Conservation (phyloP, 2,797 vertebrate species). For the Pantherophis alleghaniensis region DNA sequence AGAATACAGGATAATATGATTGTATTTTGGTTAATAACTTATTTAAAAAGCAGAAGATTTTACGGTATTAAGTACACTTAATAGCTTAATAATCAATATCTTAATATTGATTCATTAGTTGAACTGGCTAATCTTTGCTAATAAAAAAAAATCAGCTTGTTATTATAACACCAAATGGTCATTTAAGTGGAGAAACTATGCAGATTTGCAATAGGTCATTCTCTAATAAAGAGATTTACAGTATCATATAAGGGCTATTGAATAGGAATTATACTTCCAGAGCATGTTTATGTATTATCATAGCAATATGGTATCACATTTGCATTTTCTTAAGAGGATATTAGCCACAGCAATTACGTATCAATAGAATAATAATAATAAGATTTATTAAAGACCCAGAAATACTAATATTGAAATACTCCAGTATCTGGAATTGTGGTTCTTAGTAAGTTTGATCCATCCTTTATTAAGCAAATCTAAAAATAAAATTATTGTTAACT, state of each 20-base stretch:
- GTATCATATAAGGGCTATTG: slow-evolving; percentile 72
- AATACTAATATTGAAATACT: slow-evolving; percentile 19
- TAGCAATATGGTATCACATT: slow-evolving; percentile 75
- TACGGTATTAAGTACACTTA: slow-evolving; percentile 47
- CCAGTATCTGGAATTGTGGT: slow-evolving; percentile 37
- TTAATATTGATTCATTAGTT: slow-evolving; percentile 68
- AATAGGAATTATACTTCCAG: slow-evolving; percentile 75
- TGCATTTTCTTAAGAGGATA: slow-evolving; percentile 77
- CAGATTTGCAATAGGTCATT: slow-evolving; percentile 71
- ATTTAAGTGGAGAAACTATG: slow-evolving; percentile 73
- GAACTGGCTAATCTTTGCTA: slow-evolving; percentile 75
- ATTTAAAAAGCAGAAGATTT: slow-evolving; percentile 59
- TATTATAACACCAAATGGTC: slow-evolving; percentile 72
- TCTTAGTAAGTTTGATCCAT: slow-evolving; percentile 50
- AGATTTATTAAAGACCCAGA: slow-evolving; percentile 69
- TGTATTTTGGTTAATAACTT: slow-evolving; percentile 58
- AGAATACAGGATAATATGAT: rapidly evolving
- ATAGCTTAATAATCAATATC: slow-evolving; percentile 11
- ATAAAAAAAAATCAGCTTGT: slow-evolving; percentile 72
- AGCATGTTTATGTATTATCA: slow-evolving; percentile 75
- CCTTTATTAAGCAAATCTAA: slow-evolving; percentile 9
- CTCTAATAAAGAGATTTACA: slow-evolving; percentile 79
- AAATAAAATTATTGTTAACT: slow-evolving; percentile 45
- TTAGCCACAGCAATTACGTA: slow-evolving; percentile 81
- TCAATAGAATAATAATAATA: slow-evolving; percentile 78